These are phyloP conservation scores for Ochropleura leucogaster DNA, from an alignment of 2,888 invertebrate species.

Conservation along the genomic window DNA sequence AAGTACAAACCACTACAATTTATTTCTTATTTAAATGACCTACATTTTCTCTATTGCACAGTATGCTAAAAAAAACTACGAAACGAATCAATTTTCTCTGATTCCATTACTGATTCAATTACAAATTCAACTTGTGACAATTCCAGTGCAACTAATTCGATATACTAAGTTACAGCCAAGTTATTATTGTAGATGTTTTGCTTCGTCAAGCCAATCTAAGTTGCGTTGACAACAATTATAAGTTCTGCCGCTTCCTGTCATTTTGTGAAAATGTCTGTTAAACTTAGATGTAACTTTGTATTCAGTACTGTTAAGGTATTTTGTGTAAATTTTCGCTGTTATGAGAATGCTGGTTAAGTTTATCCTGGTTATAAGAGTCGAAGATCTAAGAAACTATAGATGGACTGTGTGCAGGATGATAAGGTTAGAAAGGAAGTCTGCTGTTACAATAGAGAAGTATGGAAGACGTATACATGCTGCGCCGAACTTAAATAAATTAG, in stretches of 20 bases:
- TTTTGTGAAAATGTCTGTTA: slow-evolving; percentile 74
- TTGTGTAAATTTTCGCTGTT: slow-evolving; percentile 4
- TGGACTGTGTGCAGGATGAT: not conserved
- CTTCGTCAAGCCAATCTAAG: slow-evolving; percentile 82
- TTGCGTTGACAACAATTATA: slow-evolving; percentile 81
- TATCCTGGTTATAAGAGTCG: not conserved
- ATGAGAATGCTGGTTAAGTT: not conserved
- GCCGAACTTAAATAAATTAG: not conserved
- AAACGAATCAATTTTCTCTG: slow-evolving; percentile 7
- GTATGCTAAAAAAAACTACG: slow-evolving; percentile 8
- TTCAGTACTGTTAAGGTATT: slow-evolving; percentile 37
- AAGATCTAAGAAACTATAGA: not conserved
- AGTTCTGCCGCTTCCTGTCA: slow-evolving; percentile 71
- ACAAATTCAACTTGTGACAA: slow-evolving; percentile 38
- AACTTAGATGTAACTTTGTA: slow-evolving; percentile 66
- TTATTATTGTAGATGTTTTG: slow-evolving; percentile 76
- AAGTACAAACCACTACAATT: slow-evolving; percentile 13
- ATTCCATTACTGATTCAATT: slow-evolving; percentile 24
- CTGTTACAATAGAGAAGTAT: not conserved
- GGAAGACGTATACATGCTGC: no score
- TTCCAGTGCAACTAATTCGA: slow-evolving; percentile 58
- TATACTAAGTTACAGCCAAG: slow-evolving; percentile 71
- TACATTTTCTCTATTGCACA: slow-evolving; percentile 32
- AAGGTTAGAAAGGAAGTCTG: not conserved
- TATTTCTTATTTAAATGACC: slow-evolving; percentile 31